Evolutionary conservation across 2,113 vertebrate genomes (phyloP), one percentile per base, ranked within the genome.

Genomic region (Stomatorhinus ivindoensis): DNA sequence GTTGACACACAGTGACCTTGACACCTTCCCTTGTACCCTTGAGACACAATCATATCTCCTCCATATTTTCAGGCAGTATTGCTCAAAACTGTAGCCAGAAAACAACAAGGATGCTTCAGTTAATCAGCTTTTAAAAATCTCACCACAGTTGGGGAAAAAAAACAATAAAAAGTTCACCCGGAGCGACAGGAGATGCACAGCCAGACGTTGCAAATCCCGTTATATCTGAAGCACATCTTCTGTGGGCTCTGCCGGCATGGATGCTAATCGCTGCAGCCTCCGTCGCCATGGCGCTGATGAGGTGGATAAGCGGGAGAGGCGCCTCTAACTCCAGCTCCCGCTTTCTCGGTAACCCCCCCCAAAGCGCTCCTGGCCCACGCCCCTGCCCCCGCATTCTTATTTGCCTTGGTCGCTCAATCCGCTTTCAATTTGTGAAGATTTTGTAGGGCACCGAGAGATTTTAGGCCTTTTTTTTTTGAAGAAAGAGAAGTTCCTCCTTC

Each of bases 351-450:
- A 84, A 84, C 47, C 44, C 82, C 82, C 76, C 82, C 82, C 82
- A 84, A 80, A 80, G 73, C 35, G 4, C 69, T 76, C 69, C 35
- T 39, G 69, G 69, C 80, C 80, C 42, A 84, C 21, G 7, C 82
- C 82, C 39, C 19, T 47, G 39, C 21, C 82, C 44, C 42, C 39
- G 47, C 24, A 46, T 84, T 24, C 21, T n/a, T n/a, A 84, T 84
- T 84, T 47, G 82, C 42, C 10, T 44, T 47, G 44, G 19, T 35
- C 85, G 31, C 50, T 87, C 85, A 27, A 87, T 84, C 82, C 82
- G 19, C 27, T 87, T 87, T 87, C 85, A 87, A 47, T 87, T 53
- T 87, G 48, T 87, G 48, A 87, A 87, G 85, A 27, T 24, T 86
- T 31, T 87, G 50, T 35, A 53, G 85, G n/a, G 48, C 7, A 53